A percentile compares a stretch with the other conserved stretches of the same genome.
Conservation (phyloP, 2,797 vertebrate species). For the Mionectes olivaceus region DNA sequence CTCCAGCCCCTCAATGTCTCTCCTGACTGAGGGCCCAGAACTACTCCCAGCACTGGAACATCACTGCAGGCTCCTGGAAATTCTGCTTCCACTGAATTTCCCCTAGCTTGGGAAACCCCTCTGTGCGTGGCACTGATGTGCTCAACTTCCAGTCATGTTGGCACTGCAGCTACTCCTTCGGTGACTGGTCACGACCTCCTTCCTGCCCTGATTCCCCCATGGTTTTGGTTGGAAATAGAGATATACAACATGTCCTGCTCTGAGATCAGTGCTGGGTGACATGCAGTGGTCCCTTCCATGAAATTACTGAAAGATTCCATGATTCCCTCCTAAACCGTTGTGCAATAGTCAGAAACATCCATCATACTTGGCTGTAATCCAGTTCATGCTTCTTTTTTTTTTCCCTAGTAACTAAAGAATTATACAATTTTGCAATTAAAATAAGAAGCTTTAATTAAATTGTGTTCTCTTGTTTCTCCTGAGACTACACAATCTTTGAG, state of each 20-base stretch:
- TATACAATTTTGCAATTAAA: conserved; percentile 24
- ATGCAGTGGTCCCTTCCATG: neutral
- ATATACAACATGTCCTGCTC: neutral
- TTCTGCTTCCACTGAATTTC: neutral
- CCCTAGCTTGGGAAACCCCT: neutral
- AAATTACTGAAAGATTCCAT: neutral
- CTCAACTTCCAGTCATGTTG: no score
- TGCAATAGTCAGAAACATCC: neutral
- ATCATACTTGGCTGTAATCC: neutral
- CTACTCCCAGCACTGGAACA: neutral
- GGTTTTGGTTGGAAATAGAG: neutral
- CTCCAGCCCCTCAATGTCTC: neutral
- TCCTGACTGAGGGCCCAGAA: neutral
- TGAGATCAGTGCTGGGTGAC: neutral
- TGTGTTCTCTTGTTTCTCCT: neutral
- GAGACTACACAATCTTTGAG: neutral
- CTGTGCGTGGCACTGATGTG: neutral
- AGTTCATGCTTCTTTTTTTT: neutral
- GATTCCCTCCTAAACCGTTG: neutral
- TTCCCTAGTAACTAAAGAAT: neutral
- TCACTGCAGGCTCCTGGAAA: neutral
- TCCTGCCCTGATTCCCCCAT: neutral
- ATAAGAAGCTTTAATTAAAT: conserved; percentile 23
- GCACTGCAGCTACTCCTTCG: neutral
- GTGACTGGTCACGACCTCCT: neutral